phyloP scores from a whole-genome alignment of 2,797 vertebrate species.

The Babyrousa celebensis region DNA sequence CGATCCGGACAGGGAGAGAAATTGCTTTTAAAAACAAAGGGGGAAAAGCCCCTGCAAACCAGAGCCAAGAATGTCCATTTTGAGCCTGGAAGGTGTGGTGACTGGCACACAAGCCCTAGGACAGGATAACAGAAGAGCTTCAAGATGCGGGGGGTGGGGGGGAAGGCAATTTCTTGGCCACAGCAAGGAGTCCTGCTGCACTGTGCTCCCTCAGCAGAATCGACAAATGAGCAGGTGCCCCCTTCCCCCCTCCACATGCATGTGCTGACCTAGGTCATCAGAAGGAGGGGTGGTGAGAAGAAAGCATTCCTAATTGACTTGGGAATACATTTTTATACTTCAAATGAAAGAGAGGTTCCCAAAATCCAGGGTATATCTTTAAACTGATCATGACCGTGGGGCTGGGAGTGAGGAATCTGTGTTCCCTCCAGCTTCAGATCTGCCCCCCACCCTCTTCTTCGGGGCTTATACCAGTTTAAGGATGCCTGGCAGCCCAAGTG shows the following conservation, averaged over 20 bases:
- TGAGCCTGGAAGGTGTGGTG: neutral
- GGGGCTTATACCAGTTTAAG: neutral
- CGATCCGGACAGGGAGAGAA: neutral
- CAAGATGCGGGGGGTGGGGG: neutral
- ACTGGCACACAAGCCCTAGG: neutral
- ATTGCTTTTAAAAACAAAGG: neutral
- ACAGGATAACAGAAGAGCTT: neutral
- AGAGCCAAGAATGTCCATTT: neutral
- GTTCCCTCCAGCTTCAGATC: neutral
- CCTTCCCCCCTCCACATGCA: neutral
- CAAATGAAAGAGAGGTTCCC: neutral
- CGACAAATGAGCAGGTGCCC: neutral
- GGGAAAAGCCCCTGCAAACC: neutral
- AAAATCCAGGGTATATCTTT: neutral
- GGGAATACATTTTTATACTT: neutral
- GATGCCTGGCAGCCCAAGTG: neutral
- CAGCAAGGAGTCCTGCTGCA: neutral
- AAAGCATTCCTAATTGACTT: neutral
- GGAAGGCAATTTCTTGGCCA: neutral
- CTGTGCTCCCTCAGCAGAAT: neutral
- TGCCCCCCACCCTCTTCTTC: neutral
- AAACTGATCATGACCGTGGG: neutral
- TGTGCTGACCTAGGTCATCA: neutral
- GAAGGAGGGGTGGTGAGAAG: neutral
- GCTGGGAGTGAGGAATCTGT: neutral